These are phyloP conservation scores for Nixonia krombeini DNA, from an alignment of 1,140 invertebrate genomes.

Conservation along the genomic window DNA sequence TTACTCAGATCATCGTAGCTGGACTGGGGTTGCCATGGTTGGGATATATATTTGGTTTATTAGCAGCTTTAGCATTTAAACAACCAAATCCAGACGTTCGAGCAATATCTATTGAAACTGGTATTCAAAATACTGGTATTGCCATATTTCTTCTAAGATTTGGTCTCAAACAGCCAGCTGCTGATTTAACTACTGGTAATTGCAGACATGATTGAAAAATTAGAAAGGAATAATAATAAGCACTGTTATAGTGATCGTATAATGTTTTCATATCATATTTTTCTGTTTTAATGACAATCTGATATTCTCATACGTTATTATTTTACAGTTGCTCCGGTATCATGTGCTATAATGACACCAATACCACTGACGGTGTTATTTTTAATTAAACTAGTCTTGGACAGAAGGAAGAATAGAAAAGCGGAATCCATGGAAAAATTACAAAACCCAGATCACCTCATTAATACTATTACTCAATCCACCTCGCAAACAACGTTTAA, in stretches of 20 bases:
- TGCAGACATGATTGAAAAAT: slow-evolving; percentile 10
- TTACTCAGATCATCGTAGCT: slow-evolving; percentile 81
- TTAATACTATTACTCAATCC: slow-evolving; percentile 24
- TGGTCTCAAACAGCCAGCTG: slow-evolving; percentile 79
- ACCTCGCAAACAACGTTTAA: slow-evolving; percentile 23
- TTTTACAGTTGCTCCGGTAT: slow-evolving; percentile 76
- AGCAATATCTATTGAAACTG: slow-evolving; percentile 93
- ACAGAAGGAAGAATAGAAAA: slow-evolving; percentile 47
- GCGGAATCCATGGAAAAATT: slow-evolving; percentile 44
- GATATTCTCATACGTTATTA: too few species aligned
- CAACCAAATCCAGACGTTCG: slow-evolving; percentile 79
- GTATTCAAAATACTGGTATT: slow-evolving; percentile 95
- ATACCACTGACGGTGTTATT: slow-evolving; percentile 81
- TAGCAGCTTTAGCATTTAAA: slow-evolving; percentile 74
- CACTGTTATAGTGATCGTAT: too few species aligned
- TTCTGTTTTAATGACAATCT: too few species aligned
- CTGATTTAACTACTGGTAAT: slow-evolving; percentile 85
- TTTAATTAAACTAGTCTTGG: slow-evolving; percentile 60
- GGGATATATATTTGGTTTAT: slow-evolving; percentile 85
- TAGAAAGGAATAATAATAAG: slow-evolving; percentile 3
- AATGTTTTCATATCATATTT: slow-evolving; percentile 4
- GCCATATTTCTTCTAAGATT: slow-evolving; percentile 87
- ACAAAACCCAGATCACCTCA: slow-evolving; percentile 21
- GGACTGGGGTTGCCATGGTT: slow-evolving; percentile 89
- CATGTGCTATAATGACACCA: slow-evolving; percentile 94